Evolutionary conservation across 2,888 invertebrate species (phyloP).

Genomic region (Ischnura elegans): DNA sequence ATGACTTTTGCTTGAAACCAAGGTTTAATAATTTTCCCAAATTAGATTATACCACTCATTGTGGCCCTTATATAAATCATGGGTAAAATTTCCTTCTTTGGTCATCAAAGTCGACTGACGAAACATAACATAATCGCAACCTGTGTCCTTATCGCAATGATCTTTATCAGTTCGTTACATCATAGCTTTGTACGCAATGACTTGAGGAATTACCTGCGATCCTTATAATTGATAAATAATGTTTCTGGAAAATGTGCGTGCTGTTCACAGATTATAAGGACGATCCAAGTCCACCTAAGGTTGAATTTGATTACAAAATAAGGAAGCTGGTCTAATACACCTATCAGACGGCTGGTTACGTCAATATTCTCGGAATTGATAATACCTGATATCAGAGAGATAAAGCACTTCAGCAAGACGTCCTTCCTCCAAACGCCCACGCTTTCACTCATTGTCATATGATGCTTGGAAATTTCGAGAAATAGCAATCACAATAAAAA

Average conservation of each 20-base stretch:
- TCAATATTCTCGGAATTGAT: not conserved
- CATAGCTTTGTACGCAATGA: not conserved
- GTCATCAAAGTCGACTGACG: too few species aligned
- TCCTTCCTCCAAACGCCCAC: not conserved
- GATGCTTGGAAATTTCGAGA: not conserved
- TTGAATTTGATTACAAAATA: not conserved
- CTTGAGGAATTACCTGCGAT: not conserved
- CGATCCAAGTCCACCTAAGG: too few species aligned
- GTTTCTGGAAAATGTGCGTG: too few species aligned
- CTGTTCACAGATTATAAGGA: too few species aligned
- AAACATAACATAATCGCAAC: too few species aligned
- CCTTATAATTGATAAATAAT: not conserved
- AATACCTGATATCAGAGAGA: not conserved
- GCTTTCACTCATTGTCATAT: not conserved
- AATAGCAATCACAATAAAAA: not conserved
- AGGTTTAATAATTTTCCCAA: too few species aligned
- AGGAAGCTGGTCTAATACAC: not conserved
- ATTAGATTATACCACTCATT: too few species aligned
- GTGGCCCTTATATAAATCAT: too few species aligned
- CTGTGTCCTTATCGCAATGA: too few species aligned
- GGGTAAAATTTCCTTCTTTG: too few species aligned
- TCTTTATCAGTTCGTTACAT: not conserved
- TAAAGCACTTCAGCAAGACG: not conserved
- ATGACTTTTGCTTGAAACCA: too few species aligned
- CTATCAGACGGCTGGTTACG: not conserved